phyloP scores from a whole-genome alignment of 2,113 vertebrate genomes.

The Synodontis membranacea region DNA sequence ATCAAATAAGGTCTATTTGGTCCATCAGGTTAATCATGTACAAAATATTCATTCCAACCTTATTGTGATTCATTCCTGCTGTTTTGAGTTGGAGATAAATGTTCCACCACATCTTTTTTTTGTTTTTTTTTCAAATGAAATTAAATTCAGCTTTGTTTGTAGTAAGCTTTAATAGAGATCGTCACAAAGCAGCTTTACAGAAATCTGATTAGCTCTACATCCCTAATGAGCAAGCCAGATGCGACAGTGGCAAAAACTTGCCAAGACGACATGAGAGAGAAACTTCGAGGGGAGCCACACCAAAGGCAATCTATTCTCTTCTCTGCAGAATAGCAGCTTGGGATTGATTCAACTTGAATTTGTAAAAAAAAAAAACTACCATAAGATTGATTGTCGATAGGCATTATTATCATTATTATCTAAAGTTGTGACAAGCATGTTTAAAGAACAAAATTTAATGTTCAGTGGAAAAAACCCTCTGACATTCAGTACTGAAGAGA shows the following conservation, averaged over 20 bases:
- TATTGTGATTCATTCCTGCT: not conserved
- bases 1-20: not conserved
- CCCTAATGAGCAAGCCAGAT: conserved; percentile 19
- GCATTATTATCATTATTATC: conserved; percentile 33
- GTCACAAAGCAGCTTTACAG: not conserved
- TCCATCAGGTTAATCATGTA: not conserved
- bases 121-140: too few species aligned
- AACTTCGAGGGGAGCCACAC: not conserved
- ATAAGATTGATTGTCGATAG: conserved; percentile 14
- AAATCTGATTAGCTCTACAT: conserved; percentile 4
- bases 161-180: not conserved
- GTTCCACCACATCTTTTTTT: not conserved
- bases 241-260: not conserved
- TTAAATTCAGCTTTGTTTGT: not conserved
- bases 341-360: not conserved
- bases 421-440: conserved; percentile 31
- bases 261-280: not conserved
- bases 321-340: not conserved
- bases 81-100: not conserved
- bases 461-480: conserved; percentile 20
- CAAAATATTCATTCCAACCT: not conserved
- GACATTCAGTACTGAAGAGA: conserved; percentile 29
- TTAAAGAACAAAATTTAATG: conserved; percentile 32
- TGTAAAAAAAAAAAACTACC: not conserved
- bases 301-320: not conserved